Evolutionary conservation across 2,888 invertebrate genomes (phyloP), one percentile per base, ranked within the genome.

Genomic region (Pilophorus perplexus): DNA sequence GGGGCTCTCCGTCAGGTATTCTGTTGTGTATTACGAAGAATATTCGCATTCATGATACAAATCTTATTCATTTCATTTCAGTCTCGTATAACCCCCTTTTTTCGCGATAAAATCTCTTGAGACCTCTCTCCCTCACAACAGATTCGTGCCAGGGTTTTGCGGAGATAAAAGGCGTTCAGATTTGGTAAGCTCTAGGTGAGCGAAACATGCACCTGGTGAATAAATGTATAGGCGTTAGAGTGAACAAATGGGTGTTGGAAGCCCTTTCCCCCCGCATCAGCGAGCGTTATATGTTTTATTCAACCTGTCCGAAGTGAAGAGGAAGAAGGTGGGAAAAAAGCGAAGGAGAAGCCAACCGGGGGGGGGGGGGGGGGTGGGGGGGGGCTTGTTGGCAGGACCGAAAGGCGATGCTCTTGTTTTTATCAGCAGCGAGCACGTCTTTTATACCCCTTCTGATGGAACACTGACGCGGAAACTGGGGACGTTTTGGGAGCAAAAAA

Each of bases 151-250:
- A 8, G 59, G 55, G 42, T 59, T 59, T 59, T 42, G 28, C 6
- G 28, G 25, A 42, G 38, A 59, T 59, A 59, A 59, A 59, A 59
- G 59, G 59, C 42, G 59, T 59, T 59, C 59, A 59, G 59, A 59
- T 59, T 59, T 59, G 42, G 59, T 40, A 42, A 59, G 59, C 59
- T 59, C 59, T 22, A 42, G 42, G 59, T 42, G 40, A 59, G 59
- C 59, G 59, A 59, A 62, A 62, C 62, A 62, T 50, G 62, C 62
- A 62, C 62, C 62, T 62, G 46, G 62, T 62, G 62, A 62, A 62
- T 62, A 62, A 48, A 62, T 62, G 62, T 62, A 62, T 62, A 23
- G 62, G 62, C 62, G 50, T 62, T 62, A 62, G 62, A 62, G 62
- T 50, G 46, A 62, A 62, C 62, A 50, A 62, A 62, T 62, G 62